Evolutionary conservation across 2,888 invertebrate species (phyloP), one percentile per base, ranked within the genome.

Genomic region (Orthosia cruda): DNA sequence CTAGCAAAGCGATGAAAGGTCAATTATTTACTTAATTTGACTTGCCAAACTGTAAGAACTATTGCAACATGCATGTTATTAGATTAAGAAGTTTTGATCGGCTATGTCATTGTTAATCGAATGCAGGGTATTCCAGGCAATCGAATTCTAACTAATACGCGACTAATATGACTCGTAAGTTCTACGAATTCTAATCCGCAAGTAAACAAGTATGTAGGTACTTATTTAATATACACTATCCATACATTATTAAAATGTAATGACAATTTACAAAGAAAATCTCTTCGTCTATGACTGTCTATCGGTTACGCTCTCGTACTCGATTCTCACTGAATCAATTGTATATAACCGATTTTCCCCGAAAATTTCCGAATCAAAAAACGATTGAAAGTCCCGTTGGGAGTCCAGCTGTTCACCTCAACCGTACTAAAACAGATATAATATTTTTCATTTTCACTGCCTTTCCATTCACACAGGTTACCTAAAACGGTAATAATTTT

Each of bases 401-500:
- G 20, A 73, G 23, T 76, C 69, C 82, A 86, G 74, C 75, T 85
- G 85, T 77, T 85, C 64, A 49, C 71, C 52, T 55, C 47, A 57
- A 80, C 79, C 78, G 76, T 84, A 80, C 59, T 87, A 79, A 85
- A 86, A 77, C 20, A 72, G 73, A 81, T 65, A 68, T 81, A 73
- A 73, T 58, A 80, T 80, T 84, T 83, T 84, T 84, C 78, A 84
- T 83, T 80, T 78, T 62, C 74, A 80, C 63, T 49, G 54, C 69
- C 70, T 59, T 71, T 68, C 68, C 64, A 74, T 84, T 73, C 71
- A 67, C 57, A 57, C 59, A 59, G 70, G 61, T 55, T 73, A 69
- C 79, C 84, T 77, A 64, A 74, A 73, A 75, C 76, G 90, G 91
- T 90, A 94, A 93, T 94, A 91, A 92, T 92, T 92, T 91, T 89